Evolutionary conservation across 2,797 vertebrate species (phyloP).

Genomic region (Danio kyathit): DNA sequence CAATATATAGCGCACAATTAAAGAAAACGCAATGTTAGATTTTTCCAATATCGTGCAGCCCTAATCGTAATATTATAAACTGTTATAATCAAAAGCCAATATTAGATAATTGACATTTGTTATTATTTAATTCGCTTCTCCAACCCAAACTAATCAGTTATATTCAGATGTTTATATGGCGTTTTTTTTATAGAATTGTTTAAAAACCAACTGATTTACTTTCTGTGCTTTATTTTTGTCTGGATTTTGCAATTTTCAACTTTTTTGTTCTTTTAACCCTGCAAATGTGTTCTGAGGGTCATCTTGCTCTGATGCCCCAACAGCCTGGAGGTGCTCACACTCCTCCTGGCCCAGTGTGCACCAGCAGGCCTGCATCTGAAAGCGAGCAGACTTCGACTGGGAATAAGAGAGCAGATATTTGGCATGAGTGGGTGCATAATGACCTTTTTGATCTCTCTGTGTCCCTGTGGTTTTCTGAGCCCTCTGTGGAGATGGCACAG

Average conservation of each 20-base stretch:
- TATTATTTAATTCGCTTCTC: constrained; percentile 26
- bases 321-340: constrained; percentile 39
- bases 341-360: constrained; percentile 24
- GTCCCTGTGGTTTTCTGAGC: constrained; percentile 42
- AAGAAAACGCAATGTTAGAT: too few relatives aligned
- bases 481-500: constrained; percentile 35
- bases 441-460: constrained; percentile 54
- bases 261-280: constrained; percentile 5
- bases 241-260: background rate
- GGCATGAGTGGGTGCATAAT: constrained; percentile 56
- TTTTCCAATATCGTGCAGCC: too few relatives aligned
- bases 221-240: background rate
- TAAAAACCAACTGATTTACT: constrained; percentile 9
- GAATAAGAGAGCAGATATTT: constrained; percentile 53
- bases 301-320: constrained; percentile 51
- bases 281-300: constrained; percentile 29
- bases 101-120: background rate
- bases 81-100: too few relatives aligned
- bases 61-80: too few relatives aligned
- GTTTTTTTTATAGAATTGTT: constrained; percentile 33
- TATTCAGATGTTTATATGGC: constrained; percentile 17
- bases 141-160: constrained; percentile 12
- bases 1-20: too few relatives aligned
- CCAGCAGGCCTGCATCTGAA: constrained; percentile 39
- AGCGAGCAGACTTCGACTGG: constrained; percentile 36